Conservation (phyloP, 1,140 invertebrate species). For the Cherax quadricarinatus region DNA sequence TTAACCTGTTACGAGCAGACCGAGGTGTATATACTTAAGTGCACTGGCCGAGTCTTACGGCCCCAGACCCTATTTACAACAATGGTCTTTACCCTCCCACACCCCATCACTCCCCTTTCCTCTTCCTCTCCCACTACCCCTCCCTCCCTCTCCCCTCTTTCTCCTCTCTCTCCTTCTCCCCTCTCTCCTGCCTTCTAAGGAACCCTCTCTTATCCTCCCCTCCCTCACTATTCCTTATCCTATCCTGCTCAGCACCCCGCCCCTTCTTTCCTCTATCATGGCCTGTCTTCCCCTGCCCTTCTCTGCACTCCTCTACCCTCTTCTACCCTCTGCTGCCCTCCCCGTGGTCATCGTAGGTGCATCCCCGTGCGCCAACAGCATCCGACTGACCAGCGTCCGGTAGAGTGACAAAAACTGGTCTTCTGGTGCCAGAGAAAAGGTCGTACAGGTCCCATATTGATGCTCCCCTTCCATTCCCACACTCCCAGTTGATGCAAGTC, state of each 20-base stretch:
- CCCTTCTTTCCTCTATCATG: too few relatives aligned
- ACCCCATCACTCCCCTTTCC: background rate
- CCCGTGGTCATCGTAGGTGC: background rate
- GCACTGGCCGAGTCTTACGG: too few relatives aligned
- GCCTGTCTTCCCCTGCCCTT: background rate
- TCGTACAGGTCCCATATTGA: background rate
- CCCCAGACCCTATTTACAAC: too few relatives aligned
- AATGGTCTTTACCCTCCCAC: too few relatives aligned
- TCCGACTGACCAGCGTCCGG: constrained; percentile 38
- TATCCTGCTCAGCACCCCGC: background rate
- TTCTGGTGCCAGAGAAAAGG: background rate
- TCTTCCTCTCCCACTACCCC: background rate
- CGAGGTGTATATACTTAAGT: too few relatives aligned
- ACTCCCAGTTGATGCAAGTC: background rate
- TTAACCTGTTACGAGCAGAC: too few relatives aligned
- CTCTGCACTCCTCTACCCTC: background rate
- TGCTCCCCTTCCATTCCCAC: constrained; percentile 19
- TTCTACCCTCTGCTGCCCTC: background rate
- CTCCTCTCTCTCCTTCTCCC: too few relatives aligned
- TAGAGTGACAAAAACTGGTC: constrained; percentile 26
- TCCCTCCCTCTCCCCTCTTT: background rate
- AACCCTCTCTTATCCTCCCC: background rate
- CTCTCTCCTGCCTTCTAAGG: background rate
- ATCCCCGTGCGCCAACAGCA: background rate
- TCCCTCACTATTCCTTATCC: too few relatives aligned